phyloP scores from a whole-genome alignment of 64 coral and sea anemone species.

The Orbicella faveolata region DNA sequence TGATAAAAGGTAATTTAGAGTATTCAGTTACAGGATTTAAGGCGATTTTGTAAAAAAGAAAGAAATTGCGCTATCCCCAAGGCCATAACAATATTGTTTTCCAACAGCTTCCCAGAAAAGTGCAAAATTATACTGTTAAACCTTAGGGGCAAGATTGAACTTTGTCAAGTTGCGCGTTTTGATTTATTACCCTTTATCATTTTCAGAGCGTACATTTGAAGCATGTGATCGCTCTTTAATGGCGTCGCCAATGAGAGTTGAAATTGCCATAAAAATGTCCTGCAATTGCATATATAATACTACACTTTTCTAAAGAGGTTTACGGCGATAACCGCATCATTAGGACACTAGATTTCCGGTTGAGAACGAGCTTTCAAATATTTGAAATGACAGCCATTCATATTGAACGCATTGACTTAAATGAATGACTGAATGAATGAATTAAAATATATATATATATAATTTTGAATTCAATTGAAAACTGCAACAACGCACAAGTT shows the following conservation, averaged over 20 bases:
- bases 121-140: neutral
- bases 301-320: neutral
- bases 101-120: neutral
- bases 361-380: slow-evolving; percentile 4
- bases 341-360: slow-evolving; percentile 1
- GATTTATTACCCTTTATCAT: slow-evolving; percentile 16
- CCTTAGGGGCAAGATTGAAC: neutral
- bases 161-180: neutral
- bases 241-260: slow-evolving; percentile 1
- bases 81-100: neutral
- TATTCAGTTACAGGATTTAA: slow-evolving; percentile 1
- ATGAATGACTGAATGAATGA: neutral
- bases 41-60: neutral
- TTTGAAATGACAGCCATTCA: slow-evolving; percentile 11
- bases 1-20: slow-evolving; percentile 45
- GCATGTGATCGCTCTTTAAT: neutral
- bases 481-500: neutral
- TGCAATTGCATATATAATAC: too few relatives aligned
- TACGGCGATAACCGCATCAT: slow-evolving; percentile 28
- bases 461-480: too few relatives aligned
- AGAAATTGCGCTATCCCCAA: neutral
- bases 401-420: neutral
- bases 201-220: neutral
- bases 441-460: too few relatives aligned
- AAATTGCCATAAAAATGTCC: neutral